Evolutionary conservation across 2,797 vertebrate species (phyloP), one percentile per base, ranked within the genome.

Genomic region (Pseudochaenichthys georgianus): DNA sequence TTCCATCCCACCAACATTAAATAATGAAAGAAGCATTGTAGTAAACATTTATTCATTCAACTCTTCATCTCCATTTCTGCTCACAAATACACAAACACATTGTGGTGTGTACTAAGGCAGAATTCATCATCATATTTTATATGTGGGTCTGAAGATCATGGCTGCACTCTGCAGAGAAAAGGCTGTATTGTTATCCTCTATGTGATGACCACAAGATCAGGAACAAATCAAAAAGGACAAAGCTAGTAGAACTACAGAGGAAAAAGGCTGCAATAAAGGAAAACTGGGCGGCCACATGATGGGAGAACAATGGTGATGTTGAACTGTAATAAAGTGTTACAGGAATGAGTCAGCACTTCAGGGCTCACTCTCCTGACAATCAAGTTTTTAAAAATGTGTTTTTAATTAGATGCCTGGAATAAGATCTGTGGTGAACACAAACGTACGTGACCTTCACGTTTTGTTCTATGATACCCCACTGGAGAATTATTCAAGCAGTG

Each of bases 11-110:
- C 62, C 28, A 61, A 61, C 38, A 70, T 61, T 8, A 53, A 62
- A 53, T 57, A 46, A 53, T 16, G 42, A 7, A 53, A 16, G 48
- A 51, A 16, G 7, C 34, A 48, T 47, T 73, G 57, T n/a, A 48
- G 45, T 64, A 48, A 64, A 64, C 48, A 31, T 46, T 8, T 58
- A 58, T 64, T 64, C 1, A 64, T 58, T 58, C 12, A 55, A 43
- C n/a, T 54, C 43, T 38, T 43, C 6, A 17, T 51, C 19, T 45
- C 38, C 57, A 64, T 58, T 31, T 43, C 21, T 43, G 46, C 9
- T 55, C 15, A 51, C 13, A 42, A 48, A 50, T 57, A 50, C 43
- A 64, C 50, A 58, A 7, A 38, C 19, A 63, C 38, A 65, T 9
- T 42, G 48, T 21, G 19, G 48, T 43, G 15, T 23, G 64, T 43